phyloP scores from a whole-genome alignment of 1,140 invertebrate genomes.

The Maconellicoccus hirsutus region DNA sequence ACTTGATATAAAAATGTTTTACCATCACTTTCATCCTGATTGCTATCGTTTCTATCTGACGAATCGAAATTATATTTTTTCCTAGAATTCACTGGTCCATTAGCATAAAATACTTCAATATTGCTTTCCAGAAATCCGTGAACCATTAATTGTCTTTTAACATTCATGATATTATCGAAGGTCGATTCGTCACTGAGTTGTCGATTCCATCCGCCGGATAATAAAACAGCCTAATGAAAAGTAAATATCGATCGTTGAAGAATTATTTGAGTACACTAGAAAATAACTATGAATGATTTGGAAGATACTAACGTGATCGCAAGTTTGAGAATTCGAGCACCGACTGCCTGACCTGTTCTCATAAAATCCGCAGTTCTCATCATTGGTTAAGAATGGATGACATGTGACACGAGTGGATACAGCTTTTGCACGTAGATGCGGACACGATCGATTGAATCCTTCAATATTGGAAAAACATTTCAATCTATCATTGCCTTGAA shows the following conservation, averaged over 20 bases:
- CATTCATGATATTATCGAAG: slow-evolving; percentile 34
- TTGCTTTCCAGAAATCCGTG: slow-evolving; percentile 41
- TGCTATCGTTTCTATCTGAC: background rate
- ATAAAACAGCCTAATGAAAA: slow-evolving; percentile 37
- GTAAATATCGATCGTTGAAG: background rate
- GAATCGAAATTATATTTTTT: slow-evolving; percentile 1
- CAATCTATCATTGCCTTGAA: slow-evolving; percentile 14
- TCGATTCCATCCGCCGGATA: slow-evolving; percentile 45
- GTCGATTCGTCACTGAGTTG: slow-evolving; percentile 35
- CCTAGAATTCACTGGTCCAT: slow-evolving; percentile 33
- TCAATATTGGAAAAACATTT: slow-evolving; percentile 10
- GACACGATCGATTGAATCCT: slow-evolving; percentile 32
- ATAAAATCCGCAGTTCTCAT: slow-evolving; percentile 37
- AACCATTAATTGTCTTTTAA: slow-evolving; percentile 38
- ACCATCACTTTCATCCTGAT: background rate
- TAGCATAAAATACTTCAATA: slow-evolving; percentile 44
- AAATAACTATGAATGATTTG: too few relatives aligned
- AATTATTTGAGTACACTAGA: background rate
- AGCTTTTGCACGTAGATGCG: slow-evolving; percentile 34
- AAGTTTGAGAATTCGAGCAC: slow-evolving; percentile 42
- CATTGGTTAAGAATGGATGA: slow-evolving; percentile 40
- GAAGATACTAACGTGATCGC: slow-evolving; percentile 35
- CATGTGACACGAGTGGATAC: slow-evolving; percentile 37
- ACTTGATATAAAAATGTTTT: background rate
- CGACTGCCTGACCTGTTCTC: slow-evolving; percentile 36